Conservation (phyloP, 1,140 invertebrate species). For the Frieseomelitta varia region DNA sequence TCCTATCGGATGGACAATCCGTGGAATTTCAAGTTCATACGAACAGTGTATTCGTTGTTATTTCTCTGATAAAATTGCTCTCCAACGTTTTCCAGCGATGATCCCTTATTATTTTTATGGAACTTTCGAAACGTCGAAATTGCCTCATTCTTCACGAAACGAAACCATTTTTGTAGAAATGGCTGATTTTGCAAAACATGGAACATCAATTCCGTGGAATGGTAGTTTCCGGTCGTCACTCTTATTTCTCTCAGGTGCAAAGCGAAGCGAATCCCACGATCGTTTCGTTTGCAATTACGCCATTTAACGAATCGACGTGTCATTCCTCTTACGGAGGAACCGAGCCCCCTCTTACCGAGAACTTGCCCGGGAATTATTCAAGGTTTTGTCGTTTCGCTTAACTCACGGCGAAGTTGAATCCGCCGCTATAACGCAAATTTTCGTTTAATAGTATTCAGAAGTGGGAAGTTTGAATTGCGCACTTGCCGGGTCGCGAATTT, state of each 20-base stretch:
- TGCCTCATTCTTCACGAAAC: too few relatives aligned
- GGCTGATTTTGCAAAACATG: too few relatives aligned
- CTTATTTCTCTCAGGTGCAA: not conserved
- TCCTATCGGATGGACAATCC: not conserved
- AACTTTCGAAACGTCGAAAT: too few relatives aligned
- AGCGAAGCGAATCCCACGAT: not conserved
- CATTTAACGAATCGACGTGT: not conserved
- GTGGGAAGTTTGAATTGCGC: slow-evolving; percentile 27
- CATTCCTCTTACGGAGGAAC: not conserved
- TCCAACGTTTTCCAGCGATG: too few relatives aligned
- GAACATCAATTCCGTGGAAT: too few relatives aligned
- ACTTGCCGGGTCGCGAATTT: not conserved
- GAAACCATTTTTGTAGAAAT: too few relatives aligned
- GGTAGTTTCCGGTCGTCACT: not conserved
- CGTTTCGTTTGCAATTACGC: not conserved
- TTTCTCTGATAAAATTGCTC: too few relatives aligned
- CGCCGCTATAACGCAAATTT: slow-evolving; percentile 4
- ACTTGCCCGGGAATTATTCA: slow-evolving; percentile 1
- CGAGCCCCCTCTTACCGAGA: not conserved
- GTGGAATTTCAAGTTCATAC: too few relatives aligned
- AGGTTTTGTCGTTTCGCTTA: slow-evolving; percentile 9
- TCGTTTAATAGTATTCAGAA: slow-evolving; percentile 16
- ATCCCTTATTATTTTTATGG: too few relatives aligned
- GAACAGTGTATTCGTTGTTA: not conserved
- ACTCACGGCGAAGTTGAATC: slow-evolving; percentile 4